Conservation (phyloP, 2,113 vertebrate species). For the Chloropsis hardwickii region DNA sequence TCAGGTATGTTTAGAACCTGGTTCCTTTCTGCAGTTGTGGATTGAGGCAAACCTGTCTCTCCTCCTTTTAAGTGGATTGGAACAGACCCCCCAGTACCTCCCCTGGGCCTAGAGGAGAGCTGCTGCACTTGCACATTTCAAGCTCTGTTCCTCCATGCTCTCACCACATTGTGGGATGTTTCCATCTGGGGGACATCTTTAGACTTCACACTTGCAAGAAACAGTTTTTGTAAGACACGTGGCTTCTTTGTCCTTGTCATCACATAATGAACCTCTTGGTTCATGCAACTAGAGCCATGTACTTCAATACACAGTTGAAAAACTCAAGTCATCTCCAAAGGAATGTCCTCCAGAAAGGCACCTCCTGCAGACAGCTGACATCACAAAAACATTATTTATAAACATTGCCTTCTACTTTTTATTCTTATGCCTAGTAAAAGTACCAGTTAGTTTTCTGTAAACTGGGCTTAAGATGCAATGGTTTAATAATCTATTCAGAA, state of each 20-base stretch:
- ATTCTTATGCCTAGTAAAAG: neutral
- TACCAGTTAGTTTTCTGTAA: neutral
- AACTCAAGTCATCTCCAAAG: neutral
- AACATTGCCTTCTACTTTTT: neutral
- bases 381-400: neutral
- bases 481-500: neutral
- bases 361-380: neutral
- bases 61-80: neutral
- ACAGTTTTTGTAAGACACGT: neutral
- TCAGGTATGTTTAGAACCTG: neutral
- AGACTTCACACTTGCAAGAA: neutral
- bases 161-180: neutral
- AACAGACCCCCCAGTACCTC: neutral
- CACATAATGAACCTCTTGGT: neutral
- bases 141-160: neutral
- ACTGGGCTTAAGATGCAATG: neutral
- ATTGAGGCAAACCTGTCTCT: neutral
- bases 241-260: neutral
- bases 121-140: neutral
- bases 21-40: neutral
- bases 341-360: neutral
- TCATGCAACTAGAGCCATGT: rapidly evolving
- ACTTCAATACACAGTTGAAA: neutral
- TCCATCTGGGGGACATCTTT: neutral
- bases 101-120: neutral